Conservation (phyloP, 2,113 vertebrate species). For the Raja brachyura region DNA sequence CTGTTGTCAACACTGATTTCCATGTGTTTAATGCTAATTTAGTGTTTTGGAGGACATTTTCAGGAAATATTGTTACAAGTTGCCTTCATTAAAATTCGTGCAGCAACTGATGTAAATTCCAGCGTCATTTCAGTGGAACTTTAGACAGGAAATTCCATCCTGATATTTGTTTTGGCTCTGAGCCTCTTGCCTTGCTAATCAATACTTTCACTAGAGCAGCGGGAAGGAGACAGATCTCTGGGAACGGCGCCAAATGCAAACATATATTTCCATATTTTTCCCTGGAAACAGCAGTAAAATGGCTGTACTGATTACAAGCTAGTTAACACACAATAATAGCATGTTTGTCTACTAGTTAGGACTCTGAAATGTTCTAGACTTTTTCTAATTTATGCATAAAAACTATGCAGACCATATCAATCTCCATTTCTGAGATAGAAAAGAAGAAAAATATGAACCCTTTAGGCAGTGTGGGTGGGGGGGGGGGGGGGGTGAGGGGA, state of each 20-base stretch:
- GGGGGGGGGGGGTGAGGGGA: not conserved
- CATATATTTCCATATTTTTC: not conserved
- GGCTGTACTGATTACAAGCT: not conserved
- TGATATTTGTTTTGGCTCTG: not conserved
- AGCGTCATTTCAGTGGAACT: not conserved
- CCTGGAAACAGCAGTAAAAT: not conserved
- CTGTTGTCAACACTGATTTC: not conserved
- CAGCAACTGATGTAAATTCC: not conserved
- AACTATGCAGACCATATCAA: not conserved
- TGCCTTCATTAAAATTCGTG: not conserved
- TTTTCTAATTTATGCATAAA: not conserved
- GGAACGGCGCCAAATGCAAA: not conserved
- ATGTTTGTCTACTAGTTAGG: not conserved
- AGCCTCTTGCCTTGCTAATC: constrained; percentile 10
- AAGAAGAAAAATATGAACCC: not conserved
- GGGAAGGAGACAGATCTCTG: not conserved
- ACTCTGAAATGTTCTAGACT: not conserved
- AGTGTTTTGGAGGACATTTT: not conserved
- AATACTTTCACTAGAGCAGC: not conserved
- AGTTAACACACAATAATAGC: not conserved
- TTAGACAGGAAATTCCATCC: not conserved
- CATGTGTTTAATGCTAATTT: not conserved
- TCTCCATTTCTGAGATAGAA: not conserved
- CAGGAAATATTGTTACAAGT: not conserved
- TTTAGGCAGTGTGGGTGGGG: not conserved